Percentiles rank a stretch among this genome's conserved stretches.
Evolutionary conservation across 2,888 invertebrate genomes (phyloP).

Genomic region (Tinea pellionella): DNA sequence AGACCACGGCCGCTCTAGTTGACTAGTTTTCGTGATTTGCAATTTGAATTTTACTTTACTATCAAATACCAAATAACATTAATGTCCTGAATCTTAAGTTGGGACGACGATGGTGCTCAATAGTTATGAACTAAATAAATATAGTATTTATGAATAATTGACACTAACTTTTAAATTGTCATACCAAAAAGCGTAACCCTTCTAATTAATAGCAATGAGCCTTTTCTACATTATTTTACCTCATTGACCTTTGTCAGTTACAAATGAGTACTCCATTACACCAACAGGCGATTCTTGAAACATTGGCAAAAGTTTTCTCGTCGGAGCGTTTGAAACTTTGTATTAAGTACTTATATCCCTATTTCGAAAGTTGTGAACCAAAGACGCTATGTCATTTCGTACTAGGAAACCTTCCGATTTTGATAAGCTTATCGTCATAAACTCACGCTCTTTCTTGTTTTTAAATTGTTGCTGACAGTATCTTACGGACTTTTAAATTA

Average conservation of each 20-base stretch:
- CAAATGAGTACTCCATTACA: not conserved
- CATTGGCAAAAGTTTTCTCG: not conserved
- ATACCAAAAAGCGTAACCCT: not conserved
- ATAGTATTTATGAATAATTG: not conserved
- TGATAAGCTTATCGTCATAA: not conserved
- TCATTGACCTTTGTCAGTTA: not conserved
- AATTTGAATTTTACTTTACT: too few species aligned
- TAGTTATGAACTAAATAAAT: too few species aligned
- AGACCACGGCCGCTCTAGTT: too few species aligned
- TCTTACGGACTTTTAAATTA: too few species aligned
- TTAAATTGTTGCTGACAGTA: not conserved
- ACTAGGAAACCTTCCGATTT: not conserved
- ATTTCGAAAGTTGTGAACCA: not conserved
- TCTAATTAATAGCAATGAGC: not conserved
- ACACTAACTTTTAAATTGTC: not conserved
- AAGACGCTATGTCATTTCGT: not conserved
- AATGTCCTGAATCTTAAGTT: too few species aligned
- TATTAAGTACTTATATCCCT: not conserved
- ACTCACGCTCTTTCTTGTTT: not conserved
- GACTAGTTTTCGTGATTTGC: too few species aligned
- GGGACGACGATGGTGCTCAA: too few species aligned
- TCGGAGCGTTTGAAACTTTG: not conserved
- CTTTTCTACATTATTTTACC: not conserved
- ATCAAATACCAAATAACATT: too few species aligned
- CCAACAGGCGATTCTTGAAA: not conserved